These are phyloP conservation scores for Botia almorhae DNA, from an alignment of 2,797 vertebrate species.

Conservation along the genomic window DNA sequence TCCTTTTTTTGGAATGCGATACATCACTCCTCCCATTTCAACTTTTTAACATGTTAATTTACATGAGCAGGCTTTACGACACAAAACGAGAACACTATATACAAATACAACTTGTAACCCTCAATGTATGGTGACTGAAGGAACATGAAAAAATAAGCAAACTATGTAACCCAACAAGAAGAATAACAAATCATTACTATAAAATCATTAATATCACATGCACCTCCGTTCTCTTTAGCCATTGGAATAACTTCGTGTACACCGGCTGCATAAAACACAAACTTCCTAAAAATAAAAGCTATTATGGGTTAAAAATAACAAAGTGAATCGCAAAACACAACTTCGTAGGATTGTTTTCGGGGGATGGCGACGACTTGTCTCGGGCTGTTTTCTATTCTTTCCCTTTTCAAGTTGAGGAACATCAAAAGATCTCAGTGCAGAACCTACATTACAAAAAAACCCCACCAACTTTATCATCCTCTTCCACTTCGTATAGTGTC, in stretches of 20 bases:
- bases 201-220: neutral
- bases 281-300: neutral
- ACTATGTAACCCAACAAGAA: neutral
- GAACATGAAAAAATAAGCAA: neutral
- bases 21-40: constrained; percentile 4
- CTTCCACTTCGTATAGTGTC: constrained; percentile 12
- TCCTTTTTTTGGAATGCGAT: neutral
- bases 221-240: neutral
- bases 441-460: constrained; percentile 54
- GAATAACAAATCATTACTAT: neutral
- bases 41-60: neutral
- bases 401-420: constrained; percentile 44
- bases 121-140: neutral
- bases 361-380: neutral
- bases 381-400: constrained; percentile 48
- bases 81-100: constrained; percentile 3
- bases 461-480: constrained; percentile 38
- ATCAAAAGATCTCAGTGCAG: constrained; percentile 46
- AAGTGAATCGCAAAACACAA: neutral
- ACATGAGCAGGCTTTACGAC: neutral
- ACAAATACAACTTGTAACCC: neutral
- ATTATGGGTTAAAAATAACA: neutral
- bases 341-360: neutral
- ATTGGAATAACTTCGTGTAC: neutral
- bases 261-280: neutral